Evolutionary conservation across 2,113 vertebrate genomes (phyloP).

Genomic region (Loxodonta africana): DNA sequence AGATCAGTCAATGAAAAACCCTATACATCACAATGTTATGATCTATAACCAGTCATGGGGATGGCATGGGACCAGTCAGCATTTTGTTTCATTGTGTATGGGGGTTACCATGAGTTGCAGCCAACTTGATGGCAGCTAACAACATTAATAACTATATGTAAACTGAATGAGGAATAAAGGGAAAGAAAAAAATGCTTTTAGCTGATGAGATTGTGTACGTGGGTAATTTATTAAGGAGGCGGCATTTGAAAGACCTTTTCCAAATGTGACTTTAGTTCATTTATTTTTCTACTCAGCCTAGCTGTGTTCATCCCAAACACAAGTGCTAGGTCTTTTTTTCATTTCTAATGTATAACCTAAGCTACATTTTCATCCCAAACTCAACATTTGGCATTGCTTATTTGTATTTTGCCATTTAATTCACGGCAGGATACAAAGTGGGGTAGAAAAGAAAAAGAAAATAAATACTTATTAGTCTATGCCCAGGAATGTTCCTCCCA

Average conservation of each 20-base stretch:
- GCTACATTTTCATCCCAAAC: neutral
- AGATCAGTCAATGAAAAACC: too few species aligned
- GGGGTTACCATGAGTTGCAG: too few species aligned
- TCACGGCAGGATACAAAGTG: neutral
- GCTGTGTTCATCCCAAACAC: neutral
- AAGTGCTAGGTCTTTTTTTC: neutral
- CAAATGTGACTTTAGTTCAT: neutral
- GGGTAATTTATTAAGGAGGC: neutral
- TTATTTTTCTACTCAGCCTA: neutral
- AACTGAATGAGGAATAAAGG: neutral
- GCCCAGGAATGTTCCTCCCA: neutral
- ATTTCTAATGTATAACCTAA: neutral
- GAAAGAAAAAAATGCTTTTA: neutral
- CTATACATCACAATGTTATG: too few species aligned
- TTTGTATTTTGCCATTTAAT: neutral
- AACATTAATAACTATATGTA: neutral
- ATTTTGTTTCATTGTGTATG: too few species aligned
- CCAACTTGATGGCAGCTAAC: too few species aligned
- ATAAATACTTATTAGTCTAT: neutral
- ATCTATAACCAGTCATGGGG: too few species aligned
- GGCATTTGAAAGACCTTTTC: neutral
- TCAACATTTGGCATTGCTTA: neutral
- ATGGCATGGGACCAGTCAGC: too few species aligned
- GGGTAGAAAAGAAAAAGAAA: neutral
- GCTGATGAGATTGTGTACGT: neutral